A percentile compares a stretch with the other conserved stretches of the same genome.
Evolutionary conservation across 2,113 vertebrate species (phyloP).

Genomic region (Aegithalos caudatus): DNA sequence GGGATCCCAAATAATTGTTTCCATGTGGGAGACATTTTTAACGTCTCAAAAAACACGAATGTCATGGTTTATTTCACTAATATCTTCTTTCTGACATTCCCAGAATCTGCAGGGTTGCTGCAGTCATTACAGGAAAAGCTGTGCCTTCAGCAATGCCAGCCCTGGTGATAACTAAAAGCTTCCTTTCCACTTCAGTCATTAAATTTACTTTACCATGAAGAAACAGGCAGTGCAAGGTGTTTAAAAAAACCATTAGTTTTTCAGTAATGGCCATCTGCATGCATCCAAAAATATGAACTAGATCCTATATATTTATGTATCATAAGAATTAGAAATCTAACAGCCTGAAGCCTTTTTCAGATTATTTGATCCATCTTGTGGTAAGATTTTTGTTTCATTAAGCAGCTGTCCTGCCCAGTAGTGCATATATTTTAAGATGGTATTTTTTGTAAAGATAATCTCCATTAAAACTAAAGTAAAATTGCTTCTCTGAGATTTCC

Average conservation of each 20-base stretch:
- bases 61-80: neutral
- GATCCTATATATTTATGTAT: neutral
- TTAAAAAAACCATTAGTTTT: neutral
- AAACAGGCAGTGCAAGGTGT: neutral
- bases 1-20: neutral
- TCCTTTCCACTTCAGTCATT: neutral
- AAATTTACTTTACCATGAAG: neutral
- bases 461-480: neutral
- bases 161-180: neutral
- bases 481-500: neutral
- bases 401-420: neutral
- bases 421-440: neutral
- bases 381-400: neutral
- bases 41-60: neutral
- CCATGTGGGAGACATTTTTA: neutral
- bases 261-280: neutral
- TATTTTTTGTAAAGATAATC: neutral
- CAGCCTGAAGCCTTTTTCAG: neutral
- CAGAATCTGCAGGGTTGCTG: neutral
- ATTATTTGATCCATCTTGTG: neutral
- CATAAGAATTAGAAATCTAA: neutral
- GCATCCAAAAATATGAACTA: neutral
- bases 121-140: neutral
- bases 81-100: neutral
- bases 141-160: neutral